Base-by-base conservation (phyloP, 92 coral and sea anemone species). In the Phymanthus crucifer region DNA sequence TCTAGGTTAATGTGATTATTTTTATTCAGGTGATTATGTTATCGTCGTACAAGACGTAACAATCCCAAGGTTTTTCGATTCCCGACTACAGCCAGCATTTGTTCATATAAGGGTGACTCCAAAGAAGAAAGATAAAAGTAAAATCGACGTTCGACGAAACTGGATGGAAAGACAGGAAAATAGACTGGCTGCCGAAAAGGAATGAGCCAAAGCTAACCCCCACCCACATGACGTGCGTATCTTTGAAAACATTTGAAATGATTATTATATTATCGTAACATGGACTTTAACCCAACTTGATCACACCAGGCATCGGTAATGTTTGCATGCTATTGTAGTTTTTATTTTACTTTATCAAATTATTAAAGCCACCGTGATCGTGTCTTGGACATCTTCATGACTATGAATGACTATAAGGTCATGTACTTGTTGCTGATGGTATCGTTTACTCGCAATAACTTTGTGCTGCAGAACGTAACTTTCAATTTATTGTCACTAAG, bases 91-190 rank as follows among this genome's bases (percentile, higher is more conserved):
- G 34, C 99, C 99, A 1, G 96, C 99, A 19, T 93, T 85, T 70
- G 75, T 91, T 23, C 99, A 95, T 40, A 92, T 95, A 18, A 90
- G 88, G 73, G 85, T 95, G 65, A 85, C 48, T 3, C 93, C 80
- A n/a, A 95, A 95, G 82, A 93, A 91, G 76, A 84, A 94, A 83
- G 98, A 95, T 5, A 91, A 85, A 23, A 95, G 99, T 78, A 95
- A 87, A 85, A 88, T 88, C 81, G 98, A 94, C 27, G 52, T 72
- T 14, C 52, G 83, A 61, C 84, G 84, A 91, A 85, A 54, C 64
- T 54, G 64, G 64, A 21, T 54, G 29, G 64, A 54, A 29, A 54
- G 64, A 54, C 64, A 61, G 17, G 68, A 61, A 24, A 27, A n/a
- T 14, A 61, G 33, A 24, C 33, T 26, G 12, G n/a, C n/a, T n/a